Base-by-base conservation (phyloP, 2,797 vertebrate species). In the Scomberomorus guttatus region DNA sequence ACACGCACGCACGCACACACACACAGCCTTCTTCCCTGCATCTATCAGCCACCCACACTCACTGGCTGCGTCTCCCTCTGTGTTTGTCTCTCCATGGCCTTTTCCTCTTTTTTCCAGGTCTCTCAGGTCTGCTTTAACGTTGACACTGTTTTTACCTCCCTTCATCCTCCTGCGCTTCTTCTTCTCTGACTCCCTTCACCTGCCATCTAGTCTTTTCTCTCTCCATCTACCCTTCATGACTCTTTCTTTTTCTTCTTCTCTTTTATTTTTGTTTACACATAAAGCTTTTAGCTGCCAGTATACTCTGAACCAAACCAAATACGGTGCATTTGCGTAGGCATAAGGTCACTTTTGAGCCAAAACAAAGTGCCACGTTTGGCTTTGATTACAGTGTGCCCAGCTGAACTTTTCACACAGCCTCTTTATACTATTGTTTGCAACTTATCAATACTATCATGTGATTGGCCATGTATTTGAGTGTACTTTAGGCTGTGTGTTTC, bases 31-130 rank as follows among this genome's bases (percentile, higher is more conserved):
- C 65, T 64, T 60, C 84, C 69, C 75, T 68, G 79, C 82, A 82
- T 88, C 86, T 75, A 75, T 87, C 80, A 89, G 85, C 84, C 90
- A 91, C 90, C 91, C 86, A 90, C 89, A 60, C 85, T 86, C 80
- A 0, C 46, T 81, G 79, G 66, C 83, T 88, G 72, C 18, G 5
- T 85, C 78, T 90, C 83, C 80, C 86, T 84, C 52, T 72, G 77
- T 54, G 76, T 48, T 73, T 32, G 54, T 90, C 73, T 88, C 81
- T 84, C 72, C 2, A 1, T 65, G 83, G 84, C 74, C 83, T 87
- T 86, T 82, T 79, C 75, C 69, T 85, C 76, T 61, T 65, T 61
- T 55, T 15, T 68, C 66, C 20, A 22, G 51, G 78, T 87, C 85
- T 87, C 85, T 76, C 57, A 62, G 74, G 74, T 66, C 32, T 46